Evolutionary conservation across 1,140 invertebrate genomes (phyloP).

Genomic region (Drosophila persimilis): DNA sequence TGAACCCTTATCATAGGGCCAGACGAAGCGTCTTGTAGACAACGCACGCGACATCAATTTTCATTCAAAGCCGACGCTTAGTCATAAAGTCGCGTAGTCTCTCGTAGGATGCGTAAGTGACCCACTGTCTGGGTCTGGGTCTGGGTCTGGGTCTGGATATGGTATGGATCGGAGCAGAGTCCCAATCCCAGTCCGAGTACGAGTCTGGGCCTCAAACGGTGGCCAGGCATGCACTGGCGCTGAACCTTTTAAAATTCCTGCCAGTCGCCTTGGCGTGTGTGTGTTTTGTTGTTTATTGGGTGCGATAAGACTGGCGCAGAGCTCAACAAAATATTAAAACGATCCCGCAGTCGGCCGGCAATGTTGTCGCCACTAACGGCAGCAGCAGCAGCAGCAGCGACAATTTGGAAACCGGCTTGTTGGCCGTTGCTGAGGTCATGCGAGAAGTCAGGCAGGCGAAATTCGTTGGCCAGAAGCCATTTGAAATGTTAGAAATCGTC

Average conservation of each 20-base stretch:
- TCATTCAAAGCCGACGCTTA: conserved; percentile 60
- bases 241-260: conserved; percentile 82
- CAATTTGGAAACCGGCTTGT: conserved; percentile 64
- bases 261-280: conserved; percentile 62
- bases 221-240: conserved; percentile 48
- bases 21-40: conserved; percentile 53
- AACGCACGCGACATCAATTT: conserved; percentile 77
- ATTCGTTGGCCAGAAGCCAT: conserved; percentile 26
- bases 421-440: conserved; percentile 53
- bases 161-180: neutral
- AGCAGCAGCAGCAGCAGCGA: conserved; percentile 11
- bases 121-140: conserved; percentile 56
- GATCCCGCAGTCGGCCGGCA: conserved; percentile 29
- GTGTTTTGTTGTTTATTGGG: conserved; percentile 76
- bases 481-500: conserved; percentile 14
- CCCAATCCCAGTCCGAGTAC: conserved; percentile 21
- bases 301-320: conserved; percentile 70
- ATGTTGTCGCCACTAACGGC: conserved; percentile 1
- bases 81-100: conserved; percentile 69
- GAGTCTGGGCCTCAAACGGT: conserved; percentile 27
- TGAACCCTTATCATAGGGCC: conserved; percentile 62
- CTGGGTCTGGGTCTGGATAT: conserved; percentile 16
- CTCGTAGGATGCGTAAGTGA: conserved; percentile 68
- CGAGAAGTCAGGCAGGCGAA: conserved; percentile 28
- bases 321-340: conserved; percentile 65